Evolutionary conservation across 2,888 invertebrate species (phyloP), one percentile per base, ranked within the genome.

Genomic region (Ennomos quercinarius): DNA sequence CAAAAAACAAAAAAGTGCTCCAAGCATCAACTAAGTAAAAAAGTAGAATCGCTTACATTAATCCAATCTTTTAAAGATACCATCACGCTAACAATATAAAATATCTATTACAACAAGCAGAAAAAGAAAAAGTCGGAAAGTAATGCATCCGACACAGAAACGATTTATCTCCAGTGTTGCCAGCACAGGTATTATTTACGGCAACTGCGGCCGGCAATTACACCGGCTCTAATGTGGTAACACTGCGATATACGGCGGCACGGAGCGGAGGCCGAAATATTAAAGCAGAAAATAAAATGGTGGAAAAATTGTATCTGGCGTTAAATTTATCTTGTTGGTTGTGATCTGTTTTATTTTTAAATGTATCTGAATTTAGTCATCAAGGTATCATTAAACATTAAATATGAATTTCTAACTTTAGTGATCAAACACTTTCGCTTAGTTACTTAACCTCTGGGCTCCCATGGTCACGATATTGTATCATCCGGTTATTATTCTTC

Each of bases 221-320:
- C 68, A 60, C 57, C 53, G 52, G 59, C 57, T 57, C 68, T 68
- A 66, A 68, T 68, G 64, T 68, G 64, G 68, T 64, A 68, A 64
- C 63, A 66, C 61, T 36, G 58, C 61, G 47, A 53, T 42, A 60
- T 57, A 61, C 54, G 63, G 42, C 27, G 17, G 50, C 10, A 54
- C 37, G 17, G 43, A 41, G 27, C 27, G 27, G 46, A 49, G 47
- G 45, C n/a, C 44, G 43, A 49, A 53, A 57, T 54, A 55, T 44
- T 51, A 53, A 49, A 41, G 49, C 40, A 39, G 51, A 17, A 52
- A 53, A 49, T 45, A 51, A 47, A 49, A 57, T 47, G 13, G 51
- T 34, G 41, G 17, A 44, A 42, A 48, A 48, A 34, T 47, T 53
- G 49, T 53, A 35, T 66, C 36, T 71, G 68, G 27, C 36, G 40